phyloP scores from a whole-genome alignment of 2,888 invertebrate species.

The Eurytoma adleriae region DNA sequence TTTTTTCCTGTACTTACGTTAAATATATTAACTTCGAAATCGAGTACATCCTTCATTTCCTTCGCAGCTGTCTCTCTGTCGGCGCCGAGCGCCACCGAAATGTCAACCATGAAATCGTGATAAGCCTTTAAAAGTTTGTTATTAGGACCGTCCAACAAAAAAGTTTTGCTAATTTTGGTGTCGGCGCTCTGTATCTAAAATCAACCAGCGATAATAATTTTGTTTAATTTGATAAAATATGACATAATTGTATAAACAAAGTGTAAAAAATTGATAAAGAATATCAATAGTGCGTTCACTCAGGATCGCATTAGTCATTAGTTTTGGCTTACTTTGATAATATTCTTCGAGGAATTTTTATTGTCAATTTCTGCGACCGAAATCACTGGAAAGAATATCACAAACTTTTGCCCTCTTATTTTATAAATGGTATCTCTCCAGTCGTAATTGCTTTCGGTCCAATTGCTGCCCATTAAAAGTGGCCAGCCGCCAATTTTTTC shows the following conservation, averaged over 20 bases:
- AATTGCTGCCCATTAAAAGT: slow-evolving; percentile 30
- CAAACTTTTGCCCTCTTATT: slow-evolving; percentile 86
- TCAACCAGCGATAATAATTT: background rate
- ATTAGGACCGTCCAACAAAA: slow-evolving; percentile 9
- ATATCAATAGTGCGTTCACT: no score
- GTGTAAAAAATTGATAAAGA: no score
- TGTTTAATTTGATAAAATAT: background rate
- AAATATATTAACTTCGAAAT: slow-evolving; percentile 26
- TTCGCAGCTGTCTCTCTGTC: background rate
- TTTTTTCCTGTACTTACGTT: slow-evolving; percentile 26
- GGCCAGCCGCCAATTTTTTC: slow-evolving; percentile 80
- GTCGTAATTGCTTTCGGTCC: slow-evolving; percentile 77
- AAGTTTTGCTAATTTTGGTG: slow-evolving; percentile 12
- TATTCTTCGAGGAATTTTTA: slow-evolving; percentile 87
- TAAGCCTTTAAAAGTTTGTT: slow-evolving; percentile 14
- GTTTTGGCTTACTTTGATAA: slow-evolving; percentile 85
- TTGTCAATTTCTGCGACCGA: slow-evolving; percentile 91
- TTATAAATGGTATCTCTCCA: slow-evolving; percentile 89
- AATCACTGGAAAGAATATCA: slow-evolving; percentile 90
- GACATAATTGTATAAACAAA: no score
- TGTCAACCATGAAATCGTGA: slow-evolving; percentile 18
- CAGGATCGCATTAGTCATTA: no score
- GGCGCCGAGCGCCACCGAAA: slow-evolving; percentile 17
- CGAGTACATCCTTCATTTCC: slow-evolving; percentile 24
- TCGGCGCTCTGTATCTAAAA: slow-evolving; percentile 10